phyloP scores from a whole-genome alignment of 2,797 vertebrate species.

The Simalia tracyae region DNA sequence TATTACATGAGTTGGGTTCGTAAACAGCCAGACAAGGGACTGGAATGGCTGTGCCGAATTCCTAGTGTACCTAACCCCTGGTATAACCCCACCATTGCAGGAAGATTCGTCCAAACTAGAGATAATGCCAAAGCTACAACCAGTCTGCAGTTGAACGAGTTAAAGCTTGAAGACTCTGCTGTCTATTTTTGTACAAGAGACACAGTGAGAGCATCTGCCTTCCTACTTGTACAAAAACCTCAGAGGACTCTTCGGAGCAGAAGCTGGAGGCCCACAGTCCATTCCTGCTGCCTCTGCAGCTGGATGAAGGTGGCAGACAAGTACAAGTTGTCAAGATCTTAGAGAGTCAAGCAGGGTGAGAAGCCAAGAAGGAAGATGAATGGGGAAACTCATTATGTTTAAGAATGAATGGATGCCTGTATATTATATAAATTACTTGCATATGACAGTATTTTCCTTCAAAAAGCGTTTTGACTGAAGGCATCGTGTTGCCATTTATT shows the following conservation, averaged over 20 bases:
- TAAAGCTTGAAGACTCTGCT: background rate
- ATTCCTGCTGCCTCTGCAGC: background rate
- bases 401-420: background rate
- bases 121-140: background rate
- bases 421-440: background rate
- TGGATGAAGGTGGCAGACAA: background rate
- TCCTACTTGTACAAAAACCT: background rate
- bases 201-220: background rate
- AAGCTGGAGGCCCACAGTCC: background rate
- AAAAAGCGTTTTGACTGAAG: background rate
- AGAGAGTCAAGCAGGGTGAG: background rate
- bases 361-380: background rate
- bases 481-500: no score
- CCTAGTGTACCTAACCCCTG: background rate
- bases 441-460: background rate
- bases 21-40: background rate
- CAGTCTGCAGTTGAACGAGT: background rate
- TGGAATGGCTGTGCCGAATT: background rate
- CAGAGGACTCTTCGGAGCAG: background rate
- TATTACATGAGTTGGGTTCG: background rate
- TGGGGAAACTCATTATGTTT: background rate
- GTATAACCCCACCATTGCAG: background rate
- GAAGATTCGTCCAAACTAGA: background rate
- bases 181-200: background rate
- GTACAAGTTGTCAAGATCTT: background rate